A percentile compares a stretch with the other conserved stretches of the same genome.
Evolutionary conservation across 2,888 invertebrate genomes (phyloP).

Genomic region (Nomada goodeniana): DNA sequence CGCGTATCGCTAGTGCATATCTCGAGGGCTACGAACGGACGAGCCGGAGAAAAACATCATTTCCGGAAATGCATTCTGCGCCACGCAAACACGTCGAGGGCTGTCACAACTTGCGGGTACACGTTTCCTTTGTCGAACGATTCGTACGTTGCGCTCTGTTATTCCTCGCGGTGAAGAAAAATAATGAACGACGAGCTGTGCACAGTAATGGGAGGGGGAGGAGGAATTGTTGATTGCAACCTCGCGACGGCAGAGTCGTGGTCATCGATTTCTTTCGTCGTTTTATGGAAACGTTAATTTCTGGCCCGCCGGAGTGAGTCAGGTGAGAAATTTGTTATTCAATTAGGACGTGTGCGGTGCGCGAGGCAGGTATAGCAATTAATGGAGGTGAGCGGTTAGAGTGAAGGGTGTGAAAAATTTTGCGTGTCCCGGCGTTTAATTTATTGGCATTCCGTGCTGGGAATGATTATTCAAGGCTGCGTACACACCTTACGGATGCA

Average conservation of each 20-base stretch:
- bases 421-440: too few relatives aligned
- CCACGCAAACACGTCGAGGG: not conserved
- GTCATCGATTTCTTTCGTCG: not conserved
- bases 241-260: not conserved
- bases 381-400: too few relatives aligned
- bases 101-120: not conserved
- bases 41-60: constrained; percentile 5
- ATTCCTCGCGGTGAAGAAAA: not conserved
- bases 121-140: not conserved
- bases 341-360: too few relatives aligned
- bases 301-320: not conserved
- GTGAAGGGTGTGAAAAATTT: too few relatives aligned
- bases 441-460: too few relatives aligned
- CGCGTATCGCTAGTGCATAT: constrained; percentile 1
- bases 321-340: not conserved
- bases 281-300: not conserved
- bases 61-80: not conserved
- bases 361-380: too few relatives aligned
- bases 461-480: too few relatives aligned
- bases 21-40: not conserved
- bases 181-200: not conserved
- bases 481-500: too few relatives aligned
- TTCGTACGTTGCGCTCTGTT: not conserved
- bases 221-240: not conserved
- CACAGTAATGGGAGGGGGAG: not conserved